Base-by-base conservation (phyloP, 2,113 vertebrate genomes). In the Phoxinus phoxinus region DNA sequence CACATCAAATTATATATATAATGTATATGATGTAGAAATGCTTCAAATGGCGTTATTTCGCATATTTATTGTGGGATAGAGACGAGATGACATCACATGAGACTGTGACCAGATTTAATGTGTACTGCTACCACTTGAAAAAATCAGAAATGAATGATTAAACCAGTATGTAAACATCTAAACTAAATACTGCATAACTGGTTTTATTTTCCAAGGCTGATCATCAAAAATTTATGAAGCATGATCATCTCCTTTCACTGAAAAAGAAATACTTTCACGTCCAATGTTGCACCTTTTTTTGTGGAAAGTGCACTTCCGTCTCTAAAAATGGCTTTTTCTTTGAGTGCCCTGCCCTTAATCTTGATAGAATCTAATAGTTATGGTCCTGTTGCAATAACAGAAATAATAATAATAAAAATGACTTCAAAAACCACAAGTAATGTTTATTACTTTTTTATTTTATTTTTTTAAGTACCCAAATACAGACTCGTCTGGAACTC, bases 391-490 rank as follows among this genome's bases (percentile, higher is more conserved):
- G 41, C 56, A 88, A 59, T 75, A 65, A 67, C 6, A 37, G 4
- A 11, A 32, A 78, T 65, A 78, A 82, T 44, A 63, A 19, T 53
- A 23, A 48, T 15, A 48, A 48, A 48, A 51, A 4, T 41, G 7
- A 8, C 7, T 41, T 41, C 7, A 51, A 51, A 51, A 17, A 25
- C 53, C 30, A 56, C 72, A 85, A 84, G 73, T 74, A 79, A 53
- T 74, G 84, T 91, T 92, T 91, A 93, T 94, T 93, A 92, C 71
- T 19, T 65, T 17, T 35, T 35, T 67, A 19, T 85, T 79, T 83
- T 72, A n/a, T n/a, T 86, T 83, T 85, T 84, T 81, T 71, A 91
- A 89, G 85, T 88, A 84, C 85, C 83, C 74, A 89, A 92, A 92
- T 89, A 92, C 88, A 88, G 85, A 86, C 88, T 91, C 74, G 81